Conservation (phyloP, 2,888 invertebrate species). For the Apotomis turbidana region DNA sequence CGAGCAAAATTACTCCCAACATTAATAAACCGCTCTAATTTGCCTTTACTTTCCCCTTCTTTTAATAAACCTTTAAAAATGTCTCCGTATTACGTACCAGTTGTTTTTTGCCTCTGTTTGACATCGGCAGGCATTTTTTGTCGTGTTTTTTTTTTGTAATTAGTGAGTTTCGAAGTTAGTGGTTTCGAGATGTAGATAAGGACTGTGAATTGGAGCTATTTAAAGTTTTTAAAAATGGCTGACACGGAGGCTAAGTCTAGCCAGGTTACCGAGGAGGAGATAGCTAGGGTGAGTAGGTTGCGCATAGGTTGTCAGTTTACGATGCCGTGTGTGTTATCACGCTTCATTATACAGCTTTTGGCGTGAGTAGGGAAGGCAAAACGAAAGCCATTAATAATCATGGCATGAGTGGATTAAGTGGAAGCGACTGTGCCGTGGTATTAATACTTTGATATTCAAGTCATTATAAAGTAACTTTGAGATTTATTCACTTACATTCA, state of each 20-base stretch:
- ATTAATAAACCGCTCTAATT: slow-evolving; percentile 82
- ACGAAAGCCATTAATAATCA: slow-evolving; percentile 2
- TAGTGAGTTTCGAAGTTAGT: slow-evolving; percentile 41
- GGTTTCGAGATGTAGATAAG: slow-evolving; percentile 41
- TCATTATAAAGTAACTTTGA: too few species aligned
- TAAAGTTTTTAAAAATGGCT: slow-evolving; percentile 54
- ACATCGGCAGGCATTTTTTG: slow-evolving; percentile 71
- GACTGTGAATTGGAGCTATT: slow-evolving; percentile 20
- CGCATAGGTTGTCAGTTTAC: slow-evolving; percentile 18
- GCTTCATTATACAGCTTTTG: slow-evolving; percentile 14
- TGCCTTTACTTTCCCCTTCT: slow-evolving; percentile 78
- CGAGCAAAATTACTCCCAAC: slow-evolving; percentile 76
- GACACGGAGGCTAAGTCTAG: slow-evolving; percentile 64
- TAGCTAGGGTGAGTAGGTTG: slow-evolving; percentile 63
- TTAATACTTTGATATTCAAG: too few species aligned
- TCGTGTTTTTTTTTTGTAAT: slow-evolving; percentile 48
- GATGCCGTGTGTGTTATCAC: slow-evolving; percentile 16
- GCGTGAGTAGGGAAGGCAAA: background rate
- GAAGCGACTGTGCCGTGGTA: background rate
- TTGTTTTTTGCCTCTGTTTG: slow-evolving; percentile 79
- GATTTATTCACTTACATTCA: too few species aligned
- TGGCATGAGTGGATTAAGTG: background rate
- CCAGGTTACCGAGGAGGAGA: slow-evolving; percentile 75
- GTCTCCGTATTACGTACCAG: slow-evolving; percentile 75
- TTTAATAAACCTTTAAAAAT: slow-evolving; percentile 79